Base-by-base conservation (phyloP, 2,888 invertebrate species). In the Agrenia bidenticulata region DNA sequence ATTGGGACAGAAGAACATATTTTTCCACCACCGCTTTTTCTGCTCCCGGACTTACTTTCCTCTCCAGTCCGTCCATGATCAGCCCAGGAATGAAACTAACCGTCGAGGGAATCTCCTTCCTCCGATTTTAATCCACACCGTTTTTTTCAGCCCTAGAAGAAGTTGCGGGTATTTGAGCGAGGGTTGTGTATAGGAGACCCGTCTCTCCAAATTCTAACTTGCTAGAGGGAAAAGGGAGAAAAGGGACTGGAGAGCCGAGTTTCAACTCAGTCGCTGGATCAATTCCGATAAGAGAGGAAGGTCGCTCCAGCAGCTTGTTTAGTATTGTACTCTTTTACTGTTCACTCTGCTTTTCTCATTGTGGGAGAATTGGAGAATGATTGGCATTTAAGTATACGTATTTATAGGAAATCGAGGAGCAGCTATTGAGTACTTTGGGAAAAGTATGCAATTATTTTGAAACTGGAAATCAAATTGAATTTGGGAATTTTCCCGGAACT, bases 1-100 rank as follows among this genome's bases (percentile, higher is more conserved):
- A 51, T 51, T 24, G 51, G 15, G 24, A 51, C 51, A 51, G 51
- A 51, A 51, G 23, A 51, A 51, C 51, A 51, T 7, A 4, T 23
- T 51, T 51, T 51, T 51, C 51, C 23, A 51, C 51, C 5, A 23
- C 32, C 4, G 32, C 11, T 32, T 5, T 51, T 51, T 11, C 45
- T 45, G 45, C 45, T 23, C 5, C 24, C 51, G 13, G 51, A 51
- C 23, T 51, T 51, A n/a, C n/a, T n/a, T n/a, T n/a, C n/a, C 13
- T 51, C 9, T 51, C 15, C 21, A 7, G 21, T 24, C 51, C n/a
- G 45, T 45, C 19, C n/a, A n/a, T 5, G 15, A 45, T 5, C 23
- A 51, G 51, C 5, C 23, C 23, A 51, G 23, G 32, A 51, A 51
- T 11, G 5, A 5, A 51, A 51, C 51, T 51, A 51, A 51, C 51